Conservation (phyloP, 1,140 invertebrate species). For the Melitaea cinxia region DNA sequence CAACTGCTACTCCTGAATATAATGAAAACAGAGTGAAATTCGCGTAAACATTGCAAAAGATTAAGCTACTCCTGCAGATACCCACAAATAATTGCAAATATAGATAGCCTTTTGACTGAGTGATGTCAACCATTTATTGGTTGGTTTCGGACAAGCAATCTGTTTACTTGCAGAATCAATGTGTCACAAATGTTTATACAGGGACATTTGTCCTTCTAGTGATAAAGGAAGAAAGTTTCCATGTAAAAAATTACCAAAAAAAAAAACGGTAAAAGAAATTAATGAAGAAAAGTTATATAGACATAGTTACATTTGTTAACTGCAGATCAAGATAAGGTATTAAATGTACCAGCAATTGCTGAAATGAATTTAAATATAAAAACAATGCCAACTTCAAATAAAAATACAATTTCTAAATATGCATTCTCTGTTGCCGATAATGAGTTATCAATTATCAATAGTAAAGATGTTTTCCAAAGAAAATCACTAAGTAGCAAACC, state of each 20-base stretch:
- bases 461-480: conserved; percentile 36
- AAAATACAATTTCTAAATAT: neutral
- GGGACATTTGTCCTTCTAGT: conserved; percentile 90
- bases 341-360: neutral
- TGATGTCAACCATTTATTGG: conserved; percentile 95
- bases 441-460: neutral
- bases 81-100: conserved; percentile 90
- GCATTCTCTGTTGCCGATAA: neutral
- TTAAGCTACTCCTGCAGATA: conserved; percentile 95
- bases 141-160: conserved; percentile 97
- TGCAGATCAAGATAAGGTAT: neutral
- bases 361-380: neutral
- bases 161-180: conserved; percentile 92
- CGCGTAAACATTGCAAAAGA: too few species aligned
- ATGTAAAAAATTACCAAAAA: conserved; percentile 53
- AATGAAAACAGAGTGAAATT: too few species aligned
- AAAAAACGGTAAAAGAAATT: conserved; percentile 32
- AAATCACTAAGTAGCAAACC: conserved; percentile 45
- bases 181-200: conserved; percentile 92
- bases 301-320: neutral
- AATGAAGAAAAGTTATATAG: conserved; percentile 22
- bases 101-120: conserved; percentile 93
- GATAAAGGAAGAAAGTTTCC: conserved; percentile 59
- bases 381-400: neutral
- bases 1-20: conserved; percentile 94